Evolutionary conservation across 1,140 invertebrate genomes (phyloP).

Genomic region (Drosophila aff.): DNA sequence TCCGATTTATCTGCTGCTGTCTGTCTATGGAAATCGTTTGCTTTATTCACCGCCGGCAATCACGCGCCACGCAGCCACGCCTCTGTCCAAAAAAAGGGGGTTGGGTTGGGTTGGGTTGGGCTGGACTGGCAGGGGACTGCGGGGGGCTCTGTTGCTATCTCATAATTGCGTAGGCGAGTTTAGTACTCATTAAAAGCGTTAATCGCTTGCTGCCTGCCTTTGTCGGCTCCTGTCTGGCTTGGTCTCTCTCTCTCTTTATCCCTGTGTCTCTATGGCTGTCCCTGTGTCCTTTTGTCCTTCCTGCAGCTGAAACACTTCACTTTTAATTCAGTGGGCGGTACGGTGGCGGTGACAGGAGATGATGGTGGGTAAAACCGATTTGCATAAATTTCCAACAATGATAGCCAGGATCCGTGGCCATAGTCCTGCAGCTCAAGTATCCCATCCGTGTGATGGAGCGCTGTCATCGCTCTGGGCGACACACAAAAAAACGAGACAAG

Average conservation of each 20-base stretch:
- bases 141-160: slow-evolving; percentile 55
- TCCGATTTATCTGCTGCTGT: slow-evolving; percentile 32
- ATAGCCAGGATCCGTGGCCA: slow-evolving; percentile 41
- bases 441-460: slow-evolving; percentile 49
- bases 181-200: slow-evolving; percentile 81
- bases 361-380: slow-evolving; percentile 60
- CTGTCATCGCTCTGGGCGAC: slow-evolving; percentile 52
- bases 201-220: slow-evolving; percentile 55
- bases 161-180: slow-evolving; percentile 78
- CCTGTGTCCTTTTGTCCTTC: slow-evolving; percentile 31
- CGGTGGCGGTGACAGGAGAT: background rate
- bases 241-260: background rate
- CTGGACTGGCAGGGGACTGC: background rate
- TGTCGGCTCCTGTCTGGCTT: slow-evolving; percentile 49
- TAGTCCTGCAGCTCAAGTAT: slow-evolving; percentile 6
- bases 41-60: slow-evolving; percentile 51
- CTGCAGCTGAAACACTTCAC: slow-evolving; percentile 69
- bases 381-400: slow-evolving; percentile 77
- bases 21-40: slow-evolving; percentile 17
- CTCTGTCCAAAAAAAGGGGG: slow-evolving; percentile 7
- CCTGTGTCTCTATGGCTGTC: background rate
- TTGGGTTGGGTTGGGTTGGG: too few relatives aligned
- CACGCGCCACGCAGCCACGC: slow-evolving; percentile 47
- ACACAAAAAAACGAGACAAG: background rate
- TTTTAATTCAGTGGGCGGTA: slow-evolving; percentile 60